Percentiles rank a stretch among this genome's conserved stretches.
phyloP scores from a whole-genome alignment of 1,140 invertebrate species.

The Elymnias hypermnestra region DNA sequence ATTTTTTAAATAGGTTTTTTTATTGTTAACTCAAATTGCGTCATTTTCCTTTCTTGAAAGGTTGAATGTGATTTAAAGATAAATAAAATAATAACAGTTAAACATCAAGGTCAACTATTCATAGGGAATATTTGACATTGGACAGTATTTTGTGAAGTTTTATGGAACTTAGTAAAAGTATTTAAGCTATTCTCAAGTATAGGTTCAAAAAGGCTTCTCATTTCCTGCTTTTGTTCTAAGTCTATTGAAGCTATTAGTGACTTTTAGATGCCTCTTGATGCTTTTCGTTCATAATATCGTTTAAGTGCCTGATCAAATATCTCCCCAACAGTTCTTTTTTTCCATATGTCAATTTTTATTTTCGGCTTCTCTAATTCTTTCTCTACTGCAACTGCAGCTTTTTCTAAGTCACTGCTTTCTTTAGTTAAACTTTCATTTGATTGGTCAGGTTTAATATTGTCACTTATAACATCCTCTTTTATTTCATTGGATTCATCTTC shows the following conservation, averaged over 20 bases:
- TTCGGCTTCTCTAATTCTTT: conserved; percentile 42
- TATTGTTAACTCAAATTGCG: too few species aligned
- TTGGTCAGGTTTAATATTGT: conserved; percentile 7
- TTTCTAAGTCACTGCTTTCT: neutral
- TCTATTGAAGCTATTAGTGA: neutral
- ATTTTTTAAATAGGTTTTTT: too few species aligned
- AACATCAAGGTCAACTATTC: too few species aligned
- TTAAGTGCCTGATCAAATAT: conserved; percentile 87
- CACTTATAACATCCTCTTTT: conserved; percentile 22
- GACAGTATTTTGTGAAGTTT: too few species aligned
- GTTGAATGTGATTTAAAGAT: conserved; percentile 7
- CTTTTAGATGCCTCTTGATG: conserved; percentile 54
- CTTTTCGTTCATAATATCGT: conserved; percentile 88
- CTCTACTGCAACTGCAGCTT: conserved; percentile 14
- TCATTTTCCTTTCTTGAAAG: conserved; percentile 8
- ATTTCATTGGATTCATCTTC: conserved; percentile 60
- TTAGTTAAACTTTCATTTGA: conserved; percentile 14
- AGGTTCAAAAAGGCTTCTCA: too few species aligned
- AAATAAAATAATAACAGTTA: conserved; percentile 6
- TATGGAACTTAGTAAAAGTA: too few species aligned
- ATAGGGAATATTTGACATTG: too few species aligned
- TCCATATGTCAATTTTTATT: conserved; percentile 85
- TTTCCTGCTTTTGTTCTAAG: neutral
- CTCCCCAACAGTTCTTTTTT: conserved; percentile 89
- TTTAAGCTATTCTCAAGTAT: too few species aligned